These are phyloP conservation scores for Myzus persicae DNA, from an alignment of 1,140 invertebrate species.

Conservation along the genomic window DNA sequence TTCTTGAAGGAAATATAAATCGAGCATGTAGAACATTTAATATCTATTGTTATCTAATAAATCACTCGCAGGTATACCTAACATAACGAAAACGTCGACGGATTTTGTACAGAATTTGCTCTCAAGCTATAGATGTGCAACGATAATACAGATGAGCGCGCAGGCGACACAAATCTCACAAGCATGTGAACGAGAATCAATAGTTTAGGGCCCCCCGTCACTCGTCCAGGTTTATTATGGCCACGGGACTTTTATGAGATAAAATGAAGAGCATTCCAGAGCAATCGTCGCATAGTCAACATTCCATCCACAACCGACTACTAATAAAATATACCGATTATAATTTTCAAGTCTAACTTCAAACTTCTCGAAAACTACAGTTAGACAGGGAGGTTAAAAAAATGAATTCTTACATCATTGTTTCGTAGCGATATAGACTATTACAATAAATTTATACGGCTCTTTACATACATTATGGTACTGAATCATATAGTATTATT, in stretches of 20 bases:
- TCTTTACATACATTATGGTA: background rate
- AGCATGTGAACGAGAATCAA: constrained; percentile 3
- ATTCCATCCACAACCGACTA: constrained; percentile 22
- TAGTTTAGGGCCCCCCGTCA: background rate
- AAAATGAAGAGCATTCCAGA: constrained; percentile 52
- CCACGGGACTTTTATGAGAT: constrained; percentile 36
- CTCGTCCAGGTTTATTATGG: background rate
- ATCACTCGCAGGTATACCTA: background rate
- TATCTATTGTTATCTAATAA: constrained; percentile 6
- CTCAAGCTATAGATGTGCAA: background rate
- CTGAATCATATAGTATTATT: background rate
- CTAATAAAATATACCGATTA: constrained; percentile 41
- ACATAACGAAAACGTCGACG: background rate
- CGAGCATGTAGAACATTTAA: background rate
- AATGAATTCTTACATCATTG: background rate
- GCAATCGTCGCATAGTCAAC: constrained; percentile 38
- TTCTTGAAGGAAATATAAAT: background rate
- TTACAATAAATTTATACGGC: background rate
- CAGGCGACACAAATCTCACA: background rate
- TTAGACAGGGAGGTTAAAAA: background rate
- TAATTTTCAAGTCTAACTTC: constrained; percentile 33
- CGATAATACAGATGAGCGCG: background rate
- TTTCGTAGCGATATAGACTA: background rate
- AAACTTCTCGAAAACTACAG: background rate
- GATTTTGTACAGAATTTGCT: background rate